Evolutionary conservation across 2,113 vertebrate species (phyloP).

Genomic region (zebrafish (Danio rerio)): DNA sequence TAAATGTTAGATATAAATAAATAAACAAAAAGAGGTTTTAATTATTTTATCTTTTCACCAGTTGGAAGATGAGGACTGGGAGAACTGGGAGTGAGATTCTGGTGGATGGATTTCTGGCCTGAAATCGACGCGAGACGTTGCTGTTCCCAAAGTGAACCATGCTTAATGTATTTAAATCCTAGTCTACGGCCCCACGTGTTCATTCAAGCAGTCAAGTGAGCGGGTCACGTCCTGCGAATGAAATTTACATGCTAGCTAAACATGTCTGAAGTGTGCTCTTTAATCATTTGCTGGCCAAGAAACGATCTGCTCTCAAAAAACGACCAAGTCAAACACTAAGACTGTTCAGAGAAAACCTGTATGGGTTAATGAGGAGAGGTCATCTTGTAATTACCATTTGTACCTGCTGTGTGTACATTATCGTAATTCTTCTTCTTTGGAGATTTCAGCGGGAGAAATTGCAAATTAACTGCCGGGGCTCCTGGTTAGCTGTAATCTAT

Average conservation of each 20-base stretch:
- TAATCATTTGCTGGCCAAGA: neutral
- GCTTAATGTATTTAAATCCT: slow-evolving; percentile 73
- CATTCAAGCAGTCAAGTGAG: slow-evolving; percentile 61
- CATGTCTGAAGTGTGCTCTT: neutral
- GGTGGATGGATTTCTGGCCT: slow-evolving; percentile 47
- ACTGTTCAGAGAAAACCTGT: no score
- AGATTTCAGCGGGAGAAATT: slow-evolving; percentile 20
- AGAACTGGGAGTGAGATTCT: slow-evolving; percentile 90
- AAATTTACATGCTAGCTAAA: slow-evolving; percentile 25
- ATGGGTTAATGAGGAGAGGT: neutral
- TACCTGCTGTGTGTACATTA: slow-evolving; percentile 52
- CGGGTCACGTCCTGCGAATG: slow-evolving; percentile 44
- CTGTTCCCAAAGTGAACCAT: slow-evolving; percentile 64
- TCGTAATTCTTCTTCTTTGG: slow-evolving; percentile 52
- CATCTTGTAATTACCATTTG: slow-evolving; percentile 53
- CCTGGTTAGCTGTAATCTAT: slow-evolving; percentile 66
- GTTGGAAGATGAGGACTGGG: slow-evolving; percentile 96
- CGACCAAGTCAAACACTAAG: neutral
- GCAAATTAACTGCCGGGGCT: slow-evolving; percentile 58
- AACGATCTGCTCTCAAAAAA: neutral
- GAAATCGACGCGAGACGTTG: slow-evolving; percentile 63
- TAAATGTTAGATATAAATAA: neutral
- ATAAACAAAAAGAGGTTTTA: neutral
- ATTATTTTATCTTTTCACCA: slow-evolving; percentile 64
- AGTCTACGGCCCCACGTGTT: slow-evolving; percentile 73